These are phyloP conservation scores for Tupaia tana DNA, from an alignment of 2,113 vertebrate genomes.

Conservation along the genomic window DNA sequence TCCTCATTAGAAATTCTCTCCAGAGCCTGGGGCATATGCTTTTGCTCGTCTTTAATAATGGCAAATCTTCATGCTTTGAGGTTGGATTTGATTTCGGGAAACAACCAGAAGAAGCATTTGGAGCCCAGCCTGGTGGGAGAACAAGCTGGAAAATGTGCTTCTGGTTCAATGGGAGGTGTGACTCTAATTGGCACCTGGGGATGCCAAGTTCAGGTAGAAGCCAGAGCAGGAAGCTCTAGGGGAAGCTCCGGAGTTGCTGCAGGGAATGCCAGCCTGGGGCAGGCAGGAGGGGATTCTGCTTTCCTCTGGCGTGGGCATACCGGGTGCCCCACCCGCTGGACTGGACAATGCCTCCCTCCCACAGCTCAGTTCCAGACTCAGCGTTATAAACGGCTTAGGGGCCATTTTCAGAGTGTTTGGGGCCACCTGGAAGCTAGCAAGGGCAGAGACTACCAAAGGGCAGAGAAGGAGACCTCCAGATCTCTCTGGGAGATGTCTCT, in stretches of 20 bases:
- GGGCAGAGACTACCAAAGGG: background rate
- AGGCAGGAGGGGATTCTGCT: constrained; percentile 9
- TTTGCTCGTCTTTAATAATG: constrained; percentile 82
- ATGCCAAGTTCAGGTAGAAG: constrained; percentile 76
- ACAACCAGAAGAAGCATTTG: constrained; percentile 81
- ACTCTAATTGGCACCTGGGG: constrained; percentile 56
- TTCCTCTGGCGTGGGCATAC: background rate
- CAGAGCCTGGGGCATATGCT: constrained; percentile 81
- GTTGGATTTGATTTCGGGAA: constrained; percentile 83
- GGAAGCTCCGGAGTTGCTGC: background rate
- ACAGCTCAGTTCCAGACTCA: background rate
- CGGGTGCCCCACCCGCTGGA: too few species aligned
- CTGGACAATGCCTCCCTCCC: background rate
- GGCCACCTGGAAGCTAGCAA: background rate
- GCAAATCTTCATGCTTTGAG: constrained; percentile 83
- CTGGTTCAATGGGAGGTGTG: constrained; percentile 75
- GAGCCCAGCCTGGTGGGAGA: constrained; percentile 79
- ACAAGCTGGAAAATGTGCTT: constrained; percentile 77
- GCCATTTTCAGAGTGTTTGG: background rate
- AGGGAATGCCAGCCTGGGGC: constrained; percentile 8
- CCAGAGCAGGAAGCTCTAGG: constrained; percentile 69
- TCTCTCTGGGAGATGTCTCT: background rate
- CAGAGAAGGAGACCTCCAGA: accelerated
- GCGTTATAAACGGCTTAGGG: background rate
- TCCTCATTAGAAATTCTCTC: constrained; percentile 81